Base-by-base conservation (phyloP, 2,113 vertebrate genomes). In the Oreochromis tanganicae region DNA sequence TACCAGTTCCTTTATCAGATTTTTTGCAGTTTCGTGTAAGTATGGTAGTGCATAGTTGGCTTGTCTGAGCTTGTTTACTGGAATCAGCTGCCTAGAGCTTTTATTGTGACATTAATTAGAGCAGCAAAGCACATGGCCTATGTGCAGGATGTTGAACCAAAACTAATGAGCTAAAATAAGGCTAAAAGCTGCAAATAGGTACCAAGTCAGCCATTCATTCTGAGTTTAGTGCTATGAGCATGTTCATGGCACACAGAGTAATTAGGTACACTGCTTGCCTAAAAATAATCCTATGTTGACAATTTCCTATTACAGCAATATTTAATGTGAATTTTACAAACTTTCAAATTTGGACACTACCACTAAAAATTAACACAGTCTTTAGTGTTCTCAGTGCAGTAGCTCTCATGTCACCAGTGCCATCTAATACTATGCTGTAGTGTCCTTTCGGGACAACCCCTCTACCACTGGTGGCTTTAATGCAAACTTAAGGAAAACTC, bases 41-140 rank as follows among this genome's bases (percentile, higher is more conserved):
- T 29, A 41, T 55, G 43, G 52, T 32, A 27, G 10, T 52, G 63
- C 13, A 54, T 34, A 59, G 55, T 83, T 19, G 32, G 38, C 81
- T 82, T 66, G 6, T 63, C 11, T 56, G 7, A 78, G 68, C 41
- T 54, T 61, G 81, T 73, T 85, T 82, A 54, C 41, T 50, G 6
- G 8, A 78, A 84, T 66, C 3, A 71, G 79, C 81, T 57, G 81
- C 83, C 50, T 43, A 66, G 48, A 27, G 36, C 73, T 82, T 46
- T 82, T 81, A 79, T 9, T 71, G 38, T 9, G 24, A 86, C 46
- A n/a, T 85, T 90, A 90, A 93, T 91, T 88, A 80, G 50, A 91
- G 38, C 85, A 56, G 43, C 19, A 24, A 78, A 82, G 19, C 78
- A 55, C 56, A 79, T 29, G 50, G 63, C 38, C 48, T 36, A 24